Evolutionary conservation across 2,888 invertebrate genomes (phyloP).

Genomic region (Drosophila rubida): DNA sequence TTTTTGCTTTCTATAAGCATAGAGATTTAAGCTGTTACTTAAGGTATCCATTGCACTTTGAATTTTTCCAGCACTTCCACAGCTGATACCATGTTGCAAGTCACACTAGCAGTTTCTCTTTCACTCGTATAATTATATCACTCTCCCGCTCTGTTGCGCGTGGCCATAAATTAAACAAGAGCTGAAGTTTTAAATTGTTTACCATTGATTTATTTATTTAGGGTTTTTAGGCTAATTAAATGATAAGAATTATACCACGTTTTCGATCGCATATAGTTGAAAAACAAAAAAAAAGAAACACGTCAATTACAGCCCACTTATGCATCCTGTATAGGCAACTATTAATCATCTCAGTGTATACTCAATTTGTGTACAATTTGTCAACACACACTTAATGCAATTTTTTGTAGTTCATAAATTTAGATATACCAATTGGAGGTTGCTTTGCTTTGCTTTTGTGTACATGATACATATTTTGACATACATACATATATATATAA

Average conservation of each 20-base stretch:
- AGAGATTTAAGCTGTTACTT: too few species aligned
- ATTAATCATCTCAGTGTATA: constrained; percentile 8
- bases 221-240: constrained; percentile 47
- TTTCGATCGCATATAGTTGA: constrained; percentile 11
- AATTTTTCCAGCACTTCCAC: too few species aligned
- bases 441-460: constrained; percentile 30
- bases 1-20: too few species aligned
- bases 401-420: constrained; percentile 18
- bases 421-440: constrained; percentile 37
- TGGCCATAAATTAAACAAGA: not conserved
- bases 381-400: constrained; percentile 7
- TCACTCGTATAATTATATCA: not conserved
- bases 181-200: constrained; percentile 13
- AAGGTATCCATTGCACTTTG: too few species aligned
- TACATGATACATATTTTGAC: constrained; percentile 56
- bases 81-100: too few species aligned
- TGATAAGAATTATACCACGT: constrained; percentile 28
- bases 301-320: constrained; percentile 22
- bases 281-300: constrained; percentile 2
- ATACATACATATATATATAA: constrained; percentile 17
- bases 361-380: constrained; percentile 36
- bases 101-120: too few species aligned
- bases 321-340: constrained; percentile 12
- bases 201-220: constrained; percentile 50
- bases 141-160: not conserved